Evolutionary conservation across 1,140 invertebrate genomes (phyloP), one percentile per base, ranked within the genome.

Genomic region (Euwallacea fornicatus): DNA sequence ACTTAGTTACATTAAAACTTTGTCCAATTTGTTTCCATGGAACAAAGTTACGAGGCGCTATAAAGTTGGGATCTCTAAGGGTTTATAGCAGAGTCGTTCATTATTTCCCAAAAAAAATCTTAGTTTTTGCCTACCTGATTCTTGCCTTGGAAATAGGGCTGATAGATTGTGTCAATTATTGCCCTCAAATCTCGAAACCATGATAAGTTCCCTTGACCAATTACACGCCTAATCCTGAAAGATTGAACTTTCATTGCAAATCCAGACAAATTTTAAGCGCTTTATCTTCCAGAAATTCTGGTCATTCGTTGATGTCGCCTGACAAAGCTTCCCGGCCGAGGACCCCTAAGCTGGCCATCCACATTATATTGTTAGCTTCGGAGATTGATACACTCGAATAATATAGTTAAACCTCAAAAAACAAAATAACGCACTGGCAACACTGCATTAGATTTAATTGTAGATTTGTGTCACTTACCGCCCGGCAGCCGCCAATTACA

Each of bases 1-100:
- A 46, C 44, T 63, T 63, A 47, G 42, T 46, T n/a, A 63, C 61
- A 63, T 46, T 63, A 63, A 63, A 63, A 63, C 61, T 63, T 63
- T 63, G 61, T 58, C 21, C 55, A 58, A 58, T 58, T 16, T 58
- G 55, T 58, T 58, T 58, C 16, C n/a, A 16, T 7, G 55, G 13
- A 41, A 10, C 16, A 58, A 58, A 58, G 55, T 58, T 58, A 15
- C 9, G 13, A 13, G 46, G 46, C 46, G 46, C 13, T 50, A 50
- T 50, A 50, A 50, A 50, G 46, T 50, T 50, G 1, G 21, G 21
- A 33, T 33, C 21, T 33, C 21, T 33, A 33, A 33, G 21, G 21
- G 21, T 33, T 33, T 33, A 33, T 33, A 33, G 21, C 21, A 1
- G 21, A 33, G 21, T 33, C 21, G 21, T 33, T 33, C 21, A 33